These are phyloP conservation scores for Chrysoperla carnea DNA, from an alignment of 1,140 invertebrate species.

Conservation along the genomic window DNA sequence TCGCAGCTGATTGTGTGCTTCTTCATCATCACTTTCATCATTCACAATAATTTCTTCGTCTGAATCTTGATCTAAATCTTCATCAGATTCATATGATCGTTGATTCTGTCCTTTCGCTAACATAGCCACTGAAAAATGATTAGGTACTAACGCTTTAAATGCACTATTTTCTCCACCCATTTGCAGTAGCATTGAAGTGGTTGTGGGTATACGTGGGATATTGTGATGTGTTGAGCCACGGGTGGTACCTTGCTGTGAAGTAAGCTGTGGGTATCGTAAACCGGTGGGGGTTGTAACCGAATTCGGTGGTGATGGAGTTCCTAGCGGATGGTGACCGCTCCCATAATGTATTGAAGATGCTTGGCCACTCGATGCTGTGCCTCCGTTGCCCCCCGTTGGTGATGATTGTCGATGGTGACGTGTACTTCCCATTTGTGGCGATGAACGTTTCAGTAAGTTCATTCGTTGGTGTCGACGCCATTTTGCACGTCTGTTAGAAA, in stretches of 20 bases:
- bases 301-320: slow-evolving; percentile 20
- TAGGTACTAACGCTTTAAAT: slow-evolving; percentile 49
- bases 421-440: slow-evolving; percentile 19
- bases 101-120: slow-evolving; percentile 24
- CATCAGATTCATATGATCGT: slow-evolving; percentile 25
- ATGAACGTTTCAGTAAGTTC: slow-evolving; percentile 70
- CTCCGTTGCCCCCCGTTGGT: slow-evolving; percentile 16
- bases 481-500: slow-evolving; percentile 96
- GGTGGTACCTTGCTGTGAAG: slow-evolving; percentile 17
- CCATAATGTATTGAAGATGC: slow-evolving; percentile 22
- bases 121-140: slow-evolving; percentile 22
- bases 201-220: slow-evolving; percentile 10
- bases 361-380: slow-evolving; percentile 18
- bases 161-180: slow-evolving; percentile 81
- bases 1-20: background rate
- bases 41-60: slow-evolving; percentile 57
- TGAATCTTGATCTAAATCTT: slow-evolving; percentile 33
- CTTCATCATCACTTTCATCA: slow-evolving; percentile 36
- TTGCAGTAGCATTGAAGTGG: slow-evolving; percentile 17
- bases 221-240: slow-evolving; percentile 17
- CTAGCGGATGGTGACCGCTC: slow-evolving; percentile 11
- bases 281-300: slow-evolving; percentile 4
- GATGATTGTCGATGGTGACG: slow-evolving; percentile 30
- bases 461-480: slow-evolving; percentile 90
- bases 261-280: background rate